These are phyloP conservation scores for Gerosis bhagava DNA, from an alignment of 2,888 invertebrate genomes.

Conservation along the genomic window DNA sequence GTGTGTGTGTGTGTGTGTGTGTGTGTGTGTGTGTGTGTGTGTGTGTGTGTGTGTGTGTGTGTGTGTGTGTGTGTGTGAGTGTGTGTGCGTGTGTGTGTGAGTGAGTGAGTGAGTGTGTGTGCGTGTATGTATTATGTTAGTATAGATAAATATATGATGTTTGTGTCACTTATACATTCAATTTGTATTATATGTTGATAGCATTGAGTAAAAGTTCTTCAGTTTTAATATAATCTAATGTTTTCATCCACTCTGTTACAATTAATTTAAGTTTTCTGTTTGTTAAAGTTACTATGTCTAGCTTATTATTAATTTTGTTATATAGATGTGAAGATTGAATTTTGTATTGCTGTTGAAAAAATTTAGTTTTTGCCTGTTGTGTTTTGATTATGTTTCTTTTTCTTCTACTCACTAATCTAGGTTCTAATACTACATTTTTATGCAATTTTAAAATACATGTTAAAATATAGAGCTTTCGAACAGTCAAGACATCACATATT, in stretches of 20 bases:
- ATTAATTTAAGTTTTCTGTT: background rate
- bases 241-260: background rate
- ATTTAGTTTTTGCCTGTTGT: background rate
- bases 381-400: background rate
- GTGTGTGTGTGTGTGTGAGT: background rate
- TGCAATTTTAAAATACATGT: background rate
- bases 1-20: conserved; percentile 2
- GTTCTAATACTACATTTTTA: background rate
- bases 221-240: background rate
- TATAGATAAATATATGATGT: too few species aligned
- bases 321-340: background rate
- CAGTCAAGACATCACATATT: background rate
- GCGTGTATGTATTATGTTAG: too few species aligned
- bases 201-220: too few species aligned
- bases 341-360: background rate
- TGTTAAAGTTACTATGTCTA: background rate
- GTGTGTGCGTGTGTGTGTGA: background rate
- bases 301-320: background rate
- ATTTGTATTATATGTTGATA: too few species aligned
- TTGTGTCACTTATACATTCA: too few species aligned
- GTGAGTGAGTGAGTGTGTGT: too few species aligned
- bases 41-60: background rate
- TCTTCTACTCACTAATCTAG: background rate
- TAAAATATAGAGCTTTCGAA: conserved; percentile 7
- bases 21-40: background rate